Base-by-base conservation (phyloP, 2,888 invertebrate genomes). In the Apamea anceps region DNA sequence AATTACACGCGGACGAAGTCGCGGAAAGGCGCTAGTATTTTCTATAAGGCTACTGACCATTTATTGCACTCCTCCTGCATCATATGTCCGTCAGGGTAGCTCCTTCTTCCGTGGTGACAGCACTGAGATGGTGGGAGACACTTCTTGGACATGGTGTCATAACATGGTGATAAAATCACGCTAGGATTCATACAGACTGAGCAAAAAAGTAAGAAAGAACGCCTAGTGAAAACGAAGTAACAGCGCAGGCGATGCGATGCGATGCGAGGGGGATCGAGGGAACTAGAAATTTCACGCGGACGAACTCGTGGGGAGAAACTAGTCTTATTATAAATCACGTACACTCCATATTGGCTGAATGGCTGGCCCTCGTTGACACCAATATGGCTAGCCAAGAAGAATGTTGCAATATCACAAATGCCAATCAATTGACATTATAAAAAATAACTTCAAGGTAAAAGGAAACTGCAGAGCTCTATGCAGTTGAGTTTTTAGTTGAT, bases 21-120 rank as follows among this genome's bases (percentile, higher is more conserved):
- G 32, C 32, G 32, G 32, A 32, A 32, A 32, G 32, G 2, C 32
- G 32, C 32, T 32, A 32, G 32, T 32, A 32, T 32, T 2, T 2
- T 32, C 32, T 32, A 32, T 32, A 25, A 66, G 37, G 13, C 45
- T 18, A 82, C 92, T 94, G 89, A 98, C 98, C 99, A 99, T 60
- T 97, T 97, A 91, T 99, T 99, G 92, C 99, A 99, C 81, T 98
- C 99, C 92, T 98, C 98, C 87, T 98, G 98, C 93, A 99, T 98
- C 73, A 95, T 94, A 37, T 98, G 97, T 0, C 98, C 98, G 89
- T 99, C 98, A 7, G 97, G 96, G 93, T 98, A 99, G 93, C 98
- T 98, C 84, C 97, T 97, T 0, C 99, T 99, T 13, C 98, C 99
- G 93, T 99, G 99, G 94, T 99, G 98, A 92, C 99, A 99, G 90